These are phyloP conservation scores for Brevipalpus yothersi DNA, from an alignment of 1,140 invertebrate species.

Conservation along the genomic window DNA sequence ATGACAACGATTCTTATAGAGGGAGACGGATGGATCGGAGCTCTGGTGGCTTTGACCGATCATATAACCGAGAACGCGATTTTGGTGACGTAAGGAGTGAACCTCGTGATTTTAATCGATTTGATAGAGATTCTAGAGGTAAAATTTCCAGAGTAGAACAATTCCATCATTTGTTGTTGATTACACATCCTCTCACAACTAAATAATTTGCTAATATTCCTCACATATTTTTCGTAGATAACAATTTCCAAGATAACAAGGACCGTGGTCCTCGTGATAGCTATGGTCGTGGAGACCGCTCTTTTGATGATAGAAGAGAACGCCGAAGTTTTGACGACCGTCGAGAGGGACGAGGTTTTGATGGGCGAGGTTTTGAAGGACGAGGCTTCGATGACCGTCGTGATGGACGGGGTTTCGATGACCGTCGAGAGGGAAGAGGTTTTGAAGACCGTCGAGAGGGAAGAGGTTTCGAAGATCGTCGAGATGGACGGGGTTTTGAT, in stretches of 20 bases:
- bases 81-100: not conserved
- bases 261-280: not conserved
- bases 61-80: too few species aligned
- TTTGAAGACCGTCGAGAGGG: not conserved
- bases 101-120: not conserved
- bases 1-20: not conserved
- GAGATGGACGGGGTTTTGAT: not conserved
- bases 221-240: too few species aligned
- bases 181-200: not conserved
- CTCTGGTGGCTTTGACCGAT: not conserved
- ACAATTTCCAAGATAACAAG: not conserved
- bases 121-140: not conserved
- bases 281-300: not conserved
- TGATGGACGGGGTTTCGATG: not conserved
- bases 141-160: not conserved
- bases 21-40: not conserved
- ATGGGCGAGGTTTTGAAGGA: not conserved
- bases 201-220: too few species aligned
- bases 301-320: not conserved
- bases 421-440: not conserved
- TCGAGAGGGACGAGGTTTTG: constrained; percentile 3
- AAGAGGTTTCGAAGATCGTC: not conserved
- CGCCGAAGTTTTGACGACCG: not conserved
- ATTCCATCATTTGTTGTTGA: too few species aligned
- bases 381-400: not conserved